Evolutionary conservation across 2,888 invertebrate species (phyloP), one percentile per base, ranked within the genome.

Genomic region (Drosophila mayaguana): DNA sequence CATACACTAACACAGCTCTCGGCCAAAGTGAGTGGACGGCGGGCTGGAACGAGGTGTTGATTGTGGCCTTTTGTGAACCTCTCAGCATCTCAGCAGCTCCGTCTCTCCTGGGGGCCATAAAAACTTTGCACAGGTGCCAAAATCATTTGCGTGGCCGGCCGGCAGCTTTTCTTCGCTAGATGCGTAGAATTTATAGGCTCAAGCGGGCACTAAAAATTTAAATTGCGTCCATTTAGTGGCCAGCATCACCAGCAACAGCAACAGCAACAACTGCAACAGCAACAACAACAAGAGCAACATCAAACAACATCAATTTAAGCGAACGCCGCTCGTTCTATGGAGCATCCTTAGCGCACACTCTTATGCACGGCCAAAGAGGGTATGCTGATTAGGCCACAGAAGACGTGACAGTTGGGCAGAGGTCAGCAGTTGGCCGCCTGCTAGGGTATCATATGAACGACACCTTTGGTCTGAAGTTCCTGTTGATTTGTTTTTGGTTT

Each of bases 221-320:
- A 84, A 84, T 85, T 81, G 83, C 83, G 55, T 75, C 85, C 88
- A 84, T 84, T 84, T 84, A 84, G 84, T 87, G 72, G 71, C 46
- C 65, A 61, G 60, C 61, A 54, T 42, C 53, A 60, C 45, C 12
- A 65, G 36, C 28, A 38, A 46, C 16, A 34, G 16, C 55, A 57
- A 42, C 43, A 34, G 28, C 42, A 48, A 9, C 46, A 56, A 16
- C 46, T 55, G 40, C 11, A 65, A 22, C 40, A 38, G 43, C 16
- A 36, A 3, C 56, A 59, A 34, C 46, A 32, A 32, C 46, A 45
- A 66, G 55, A 69, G 64, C 57, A 64, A 43, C 60, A 72, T 65
- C 66, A 69, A 72, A 62, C 76, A 79, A 84, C 88, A 88, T 79
- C 79, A 83, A 75, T 81, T 85, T 80, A 79, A 85, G 65, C 70